These are phyloP conservation scores for Neomonachus schauinslandi DNA, from an alignment of 2,113 vertebrate species.

Conservation along the genomic window DNA sequence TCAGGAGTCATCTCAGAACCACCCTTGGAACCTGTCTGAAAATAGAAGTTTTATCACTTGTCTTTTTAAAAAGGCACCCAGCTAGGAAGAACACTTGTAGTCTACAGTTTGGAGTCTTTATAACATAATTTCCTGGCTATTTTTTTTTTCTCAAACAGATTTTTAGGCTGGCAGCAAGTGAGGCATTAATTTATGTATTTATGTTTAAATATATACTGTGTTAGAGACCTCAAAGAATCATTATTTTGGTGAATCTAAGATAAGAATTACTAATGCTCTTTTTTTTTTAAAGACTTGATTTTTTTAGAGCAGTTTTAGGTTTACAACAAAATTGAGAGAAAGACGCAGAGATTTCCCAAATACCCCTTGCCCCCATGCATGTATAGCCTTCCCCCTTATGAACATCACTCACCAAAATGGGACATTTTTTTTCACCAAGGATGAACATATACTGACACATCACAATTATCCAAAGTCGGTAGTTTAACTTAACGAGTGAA, in stretches of 20 bases:
- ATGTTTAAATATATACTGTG: not conserved
- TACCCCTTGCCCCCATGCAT: accelerated
- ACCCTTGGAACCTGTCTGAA: not conserved
- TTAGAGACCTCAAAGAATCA: not conserved
- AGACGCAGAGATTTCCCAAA: not conserved
- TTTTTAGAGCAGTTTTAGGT: not conserved
- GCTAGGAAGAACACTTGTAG: not conserved
- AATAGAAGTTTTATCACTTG: constrained; percentile 54
- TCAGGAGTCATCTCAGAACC: not conserved
- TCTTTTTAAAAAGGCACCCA: not conserved
- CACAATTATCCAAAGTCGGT: not conserved
- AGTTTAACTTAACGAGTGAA: not conserved
- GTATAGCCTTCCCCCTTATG: not conserved
- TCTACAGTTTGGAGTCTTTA: not conserved
- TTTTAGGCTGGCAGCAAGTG: not conserved
- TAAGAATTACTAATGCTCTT: not conserved
- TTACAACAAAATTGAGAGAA: not conserved
- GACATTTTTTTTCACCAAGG: not conserved
- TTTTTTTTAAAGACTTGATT: not conserved
- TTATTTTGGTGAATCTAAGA: not conserved
- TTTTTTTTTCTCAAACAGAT: not conserved
- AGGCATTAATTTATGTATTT: not conserved
- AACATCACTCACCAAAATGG: not conserved
- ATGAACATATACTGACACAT: not conserved
- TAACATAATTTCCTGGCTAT: not conserved